Evolutionary conservation across 2,888 invertebrate genomes (phyloP).

Genomic region (Cactoblastis cactorum): DNA sequence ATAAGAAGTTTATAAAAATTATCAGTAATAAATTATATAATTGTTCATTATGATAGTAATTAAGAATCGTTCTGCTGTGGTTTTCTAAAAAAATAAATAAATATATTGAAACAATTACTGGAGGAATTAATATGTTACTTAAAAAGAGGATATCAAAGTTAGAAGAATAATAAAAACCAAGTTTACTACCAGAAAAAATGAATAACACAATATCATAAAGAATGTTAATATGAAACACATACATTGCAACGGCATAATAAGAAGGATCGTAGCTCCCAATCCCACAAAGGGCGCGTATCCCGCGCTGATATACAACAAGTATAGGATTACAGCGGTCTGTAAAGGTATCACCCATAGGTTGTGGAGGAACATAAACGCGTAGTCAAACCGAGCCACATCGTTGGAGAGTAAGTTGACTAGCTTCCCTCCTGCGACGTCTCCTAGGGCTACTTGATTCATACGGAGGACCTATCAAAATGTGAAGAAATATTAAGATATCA

Average conservation of each 20-base stretch:
- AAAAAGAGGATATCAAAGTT: too few relatives aligned
- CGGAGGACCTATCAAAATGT: conserved; percentile 86
- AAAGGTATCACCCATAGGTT: conserved; percentile 89
- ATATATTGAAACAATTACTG: too few relatives aligned
- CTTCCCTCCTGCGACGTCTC: conserved; percentile 85
- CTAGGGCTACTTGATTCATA: conserved; percentile 85
- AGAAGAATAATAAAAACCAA: neutral
- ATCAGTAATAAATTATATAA: too few relatives aligned
- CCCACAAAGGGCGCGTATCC: conserved; percentile 65
- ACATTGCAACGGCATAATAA: conserved; percentile 80
- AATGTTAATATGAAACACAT: conserved; percentile 13
- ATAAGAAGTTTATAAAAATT: too few relatives aligned
- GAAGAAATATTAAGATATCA: too few relatives aligned
- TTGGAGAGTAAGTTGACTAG: conserved; percentile 91
- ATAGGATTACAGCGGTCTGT: conserved; percentile 79
- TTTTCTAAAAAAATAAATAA: conserved; percentile 9
- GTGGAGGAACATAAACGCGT: conserved; percentile 84
- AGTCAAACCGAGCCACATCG: conserved; percentile 89
- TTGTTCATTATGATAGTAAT: too few relatives aligned
- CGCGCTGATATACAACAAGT: conserved; percentile 52
- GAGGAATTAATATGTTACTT: too few relatives aligned
- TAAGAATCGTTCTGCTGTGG: too few relatives aligned
- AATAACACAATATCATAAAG: neutral
- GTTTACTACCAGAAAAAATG: neutral
- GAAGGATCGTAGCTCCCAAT: conserved; percentile 65